Percentiles rank a stretch among this genome's conserved stretches.
Evolutionary conservation across 2,797 vertebrate genomes (phyloP).

Genomic region (Macropodus opercularis): DNA sequence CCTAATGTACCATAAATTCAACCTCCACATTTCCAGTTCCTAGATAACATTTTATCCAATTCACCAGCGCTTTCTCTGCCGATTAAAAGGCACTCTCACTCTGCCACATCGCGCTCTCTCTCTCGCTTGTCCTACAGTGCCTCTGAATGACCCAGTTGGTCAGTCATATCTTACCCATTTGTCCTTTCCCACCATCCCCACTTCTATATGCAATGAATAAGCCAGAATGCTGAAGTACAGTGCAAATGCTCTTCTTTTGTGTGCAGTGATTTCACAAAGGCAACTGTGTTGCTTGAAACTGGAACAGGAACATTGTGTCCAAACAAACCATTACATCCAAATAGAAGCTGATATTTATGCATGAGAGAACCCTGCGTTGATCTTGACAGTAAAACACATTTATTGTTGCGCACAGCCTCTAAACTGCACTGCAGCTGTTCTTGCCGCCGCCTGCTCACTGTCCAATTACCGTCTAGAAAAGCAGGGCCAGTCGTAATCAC

Average conservation of each 20-base stretch:
- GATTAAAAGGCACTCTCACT: conserved; percentile 78
- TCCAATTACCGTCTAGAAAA: conserved; percentile 33
- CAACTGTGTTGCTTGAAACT: conserved; percentile 5
- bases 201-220: conserved; percentile 19
- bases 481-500: conserved; percentile 10
- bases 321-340: conserved; percentile 14
- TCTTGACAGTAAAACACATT: conserved; percentile 33
- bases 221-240: background rate
- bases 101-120: conserved; percentile 27
- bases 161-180: conserved; percentile 46
- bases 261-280: conserved; percentile 5
- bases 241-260: conserved; percentile 26
- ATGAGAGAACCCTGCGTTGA: conserved; percentile 11
- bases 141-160: conserved; percentile 42
- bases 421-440: conserved; percentile 26
- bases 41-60: conserved; percentile 77
- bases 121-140: conserved; percentile 14
- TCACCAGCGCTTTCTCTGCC: conserved; percentile 63
- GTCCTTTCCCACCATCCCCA: conserved; percentile 18
- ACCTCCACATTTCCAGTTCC: conserved; percentile 67
- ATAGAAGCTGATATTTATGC: conserved; percentile 31
- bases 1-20: conserved; percentile 80
- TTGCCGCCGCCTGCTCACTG: background rate
- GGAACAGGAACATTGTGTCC: conserved; percentile 13
- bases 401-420: conserved; percentile 23